Evolutionary conservation across 2,113 vertebrate genomes (phyloP).

Genomic region (Gambusia holbrooki): DNA sequence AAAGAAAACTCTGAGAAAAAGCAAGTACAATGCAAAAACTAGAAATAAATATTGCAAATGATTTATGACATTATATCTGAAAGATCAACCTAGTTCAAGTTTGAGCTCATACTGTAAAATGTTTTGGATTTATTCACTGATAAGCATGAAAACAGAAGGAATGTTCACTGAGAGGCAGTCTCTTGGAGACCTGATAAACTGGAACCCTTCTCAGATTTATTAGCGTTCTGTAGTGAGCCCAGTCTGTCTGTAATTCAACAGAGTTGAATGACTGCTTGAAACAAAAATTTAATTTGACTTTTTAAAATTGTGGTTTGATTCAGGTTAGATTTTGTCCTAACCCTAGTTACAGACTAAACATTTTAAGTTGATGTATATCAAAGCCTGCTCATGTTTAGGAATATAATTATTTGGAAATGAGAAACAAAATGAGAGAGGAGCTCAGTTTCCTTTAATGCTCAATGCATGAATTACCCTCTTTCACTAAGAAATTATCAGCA

Average conservation of each 20-base stretch:
- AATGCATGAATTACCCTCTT: conserved; percentile 36
- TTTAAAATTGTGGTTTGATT: too few relatives aligned
- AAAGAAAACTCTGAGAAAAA: background rate
- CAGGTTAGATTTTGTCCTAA: too few relatives aligned
- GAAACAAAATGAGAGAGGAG: conserved; percentile 10
- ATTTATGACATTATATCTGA: too few relatives aligned
- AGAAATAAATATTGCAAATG: background rate
- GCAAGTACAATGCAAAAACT: background rate
- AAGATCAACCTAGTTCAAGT: background rate
- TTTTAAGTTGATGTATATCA: background rate
- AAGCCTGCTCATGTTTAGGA: background rate
- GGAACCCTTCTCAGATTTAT: background rate
- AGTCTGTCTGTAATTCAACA: too few relatives aligned
- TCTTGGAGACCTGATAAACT: background rate
- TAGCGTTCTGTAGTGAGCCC: too few relatives aligned
- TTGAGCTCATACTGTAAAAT: background rate
- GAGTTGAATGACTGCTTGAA: too few relatives aligned
- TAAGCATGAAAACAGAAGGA: background rate
- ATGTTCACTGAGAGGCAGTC: background rate
- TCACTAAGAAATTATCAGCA: conserved; percentile 31
- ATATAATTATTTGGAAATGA: conserved; percentile 22
- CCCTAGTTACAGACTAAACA: conserved; percentile 26
- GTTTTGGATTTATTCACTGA: background rate
- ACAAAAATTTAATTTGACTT: too few relatives aligned
- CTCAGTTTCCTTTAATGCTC: conserved; percentile 41